Base-by-base conservation (phyloP, 1,140 invertebrate genomes). In the Platyura marginata region DNA sequence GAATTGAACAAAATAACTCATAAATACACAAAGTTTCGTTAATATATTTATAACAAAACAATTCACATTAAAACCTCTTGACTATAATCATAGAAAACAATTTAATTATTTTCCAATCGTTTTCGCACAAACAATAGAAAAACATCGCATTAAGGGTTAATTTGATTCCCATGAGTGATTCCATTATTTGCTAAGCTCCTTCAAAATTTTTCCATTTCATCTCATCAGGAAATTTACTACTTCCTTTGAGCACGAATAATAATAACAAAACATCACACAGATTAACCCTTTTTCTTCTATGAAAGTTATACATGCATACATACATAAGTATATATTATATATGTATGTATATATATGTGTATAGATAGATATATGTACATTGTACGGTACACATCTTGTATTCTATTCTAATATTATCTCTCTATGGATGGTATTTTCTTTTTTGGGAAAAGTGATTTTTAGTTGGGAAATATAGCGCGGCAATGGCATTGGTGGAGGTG, bases 121-220 rank as follows among this genome's bases (percentile, higher is more conserved):
- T 40, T 40, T 40, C 21, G 21, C 20, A 22, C 3, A 40, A 21
- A 38, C 36, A 38, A 38, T 38, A 20, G n/a, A 3, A 3, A 18
- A 18, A 18, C 11, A n/a, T 21, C 13, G 38, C 8, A 21, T 40
- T 40, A 40, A 40, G 38, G n/a, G 38, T 21, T 40, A 40, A 40
- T 40, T 40, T 40, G 20, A 40, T 40, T 40, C 38, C 38, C 38
- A 18, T 40, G 38, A 40, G 38, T 40, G 38, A 40, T 40, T 40
- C 38, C 23, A 40, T 40, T 40, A 40, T 40, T 40, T 40, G 21
- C 21, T 40, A 40, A 40, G 18, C n/a, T 38, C 36, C 36, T 38
- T 38, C n/a, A 18, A 34, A 34, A 38, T 29, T 29, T 29, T 29
- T 29, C 25, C 25, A 8, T 29, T 29, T 29, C 25, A 29, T 29